Evolutionary conservation across 2,113 vertebrate genomes (phyloP).

Genomic region (Lophius piscatorius): DNA sequence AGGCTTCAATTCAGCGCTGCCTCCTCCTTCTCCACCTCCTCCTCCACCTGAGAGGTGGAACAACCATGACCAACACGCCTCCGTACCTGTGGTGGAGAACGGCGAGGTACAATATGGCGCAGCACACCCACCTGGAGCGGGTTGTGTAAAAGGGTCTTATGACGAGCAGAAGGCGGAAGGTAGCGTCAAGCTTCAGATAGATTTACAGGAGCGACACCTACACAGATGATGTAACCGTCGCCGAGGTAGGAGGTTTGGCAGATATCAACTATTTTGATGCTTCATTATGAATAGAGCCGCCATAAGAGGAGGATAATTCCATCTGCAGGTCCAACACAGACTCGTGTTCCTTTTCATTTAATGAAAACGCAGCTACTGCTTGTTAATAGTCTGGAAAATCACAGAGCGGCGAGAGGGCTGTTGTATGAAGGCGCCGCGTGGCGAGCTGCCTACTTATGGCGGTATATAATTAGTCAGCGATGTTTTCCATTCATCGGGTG

Average conservation of each 20-base stretch:
- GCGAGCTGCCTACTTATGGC: slow-evolving; percentile 59
- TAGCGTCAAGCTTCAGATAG: slow-evolving; percentile 40
- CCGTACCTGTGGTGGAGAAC: too few species aligned
- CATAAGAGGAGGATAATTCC: neutral
- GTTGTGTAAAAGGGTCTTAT: neutral
- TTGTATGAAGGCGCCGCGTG: slow-evolving; percentile 32
- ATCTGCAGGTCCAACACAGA: slow-evolving; percentile 11
- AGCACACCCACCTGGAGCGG: too few species aligned
- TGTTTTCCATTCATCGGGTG: slow-evolving; percentile 62
- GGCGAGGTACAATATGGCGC: too few species aligned
- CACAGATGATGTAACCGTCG: slow-evolving; percentile 60
- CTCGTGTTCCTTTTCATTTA: slow-evolving; percentile 14
- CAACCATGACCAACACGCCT: too few species aligned
- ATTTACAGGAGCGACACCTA: slow-evolving; percentile 56
- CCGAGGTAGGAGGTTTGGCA: slow-evolving; percentile 50
- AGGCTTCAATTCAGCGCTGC: too few species aligned
- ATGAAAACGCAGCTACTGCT: slow-evolving; percentile 19
- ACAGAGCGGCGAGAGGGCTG: slow-evolving; percentile 24
- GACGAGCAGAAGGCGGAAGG: slow-evolving; percentile 21
- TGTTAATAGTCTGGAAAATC: slow-evolving; percentile 35
- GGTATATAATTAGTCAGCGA: slow-evolving; percentile 58
- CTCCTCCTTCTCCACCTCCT: too few species aligned
- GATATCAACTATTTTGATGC: slow-evolving; percentile 37
- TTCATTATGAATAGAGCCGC: slow-evolving; percentile 39
- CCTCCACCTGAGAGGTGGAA: too few species aligned